Evolutionary conservation across 1,140 invertebrate genomes (phyloP).

Genomic region (Drosophila ambigua): DNA sequence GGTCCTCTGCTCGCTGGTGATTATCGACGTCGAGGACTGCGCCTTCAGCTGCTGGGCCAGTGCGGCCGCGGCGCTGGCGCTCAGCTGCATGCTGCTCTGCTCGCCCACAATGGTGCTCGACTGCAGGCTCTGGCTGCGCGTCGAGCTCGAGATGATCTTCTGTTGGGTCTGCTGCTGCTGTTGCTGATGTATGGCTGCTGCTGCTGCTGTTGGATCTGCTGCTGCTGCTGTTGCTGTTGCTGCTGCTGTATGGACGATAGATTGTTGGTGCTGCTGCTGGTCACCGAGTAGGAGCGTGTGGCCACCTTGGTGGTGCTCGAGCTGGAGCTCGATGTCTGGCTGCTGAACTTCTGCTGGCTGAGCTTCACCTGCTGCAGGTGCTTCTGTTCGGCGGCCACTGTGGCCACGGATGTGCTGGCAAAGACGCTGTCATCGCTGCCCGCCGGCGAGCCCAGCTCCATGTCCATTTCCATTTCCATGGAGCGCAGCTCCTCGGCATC

Average conservation of each 20-base stretch:
- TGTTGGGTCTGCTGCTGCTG: slow-evolving; percentile 46
- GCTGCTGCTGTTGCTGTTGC: slow-evolving; percentile 32
- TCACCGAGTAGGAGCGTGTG: slow-evolving; percentile 72
- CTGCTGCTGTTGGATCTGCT: slow-evolving; percentile 20
- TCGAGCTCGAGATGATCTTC: slow-evolving; percentile 75
- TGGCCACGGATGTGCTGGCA: background rate
- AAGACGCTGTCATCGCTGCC: slow-evolving; percentile 45
- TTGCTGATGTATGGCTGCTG: slow-evolving; percentile 19
- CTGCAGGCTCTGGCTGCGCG: slow-evolving; percentile 79
- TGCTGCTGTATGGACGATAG: slow-evolving; percentile 13
- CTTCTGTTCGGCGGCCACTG: slow-evolving; percentile 3
- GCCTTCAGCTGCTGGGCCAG: slow-evolving; percentile 78
- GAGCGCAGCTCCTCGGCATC: slow-evolving; percentile 77
- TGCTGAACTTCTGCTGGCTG: slow-evolving; percentile 37
- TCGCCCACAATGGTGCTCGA: slow-evolving; percentile 72
- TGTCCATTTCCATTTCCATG: slow-evolving; percentile 53
- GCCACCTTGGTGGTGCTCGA: slow-evolving; percentile 65
- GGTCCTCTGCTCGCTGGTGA: slow-evolving; percentile 71
- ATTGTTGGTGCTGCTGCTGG: slow-evolving; percentile 56
- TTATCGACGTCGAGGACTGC: slow-evolving; percentile 79
- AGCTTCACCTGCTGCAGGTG: slow-evolving; percentile 30
- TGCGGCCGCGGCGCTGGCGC: slow-evolving; percentile 28
- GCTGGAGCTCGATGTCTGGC: slow-evolving; percentile 20
- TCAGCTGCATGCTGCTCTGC: slow-evolving; percentile 38
- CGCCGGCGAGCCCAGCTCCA: slow-evolving; percentile 58